Conservation (phyloP, 2,113 vertebrate genomes). For the Xerus inauris region DNA sequence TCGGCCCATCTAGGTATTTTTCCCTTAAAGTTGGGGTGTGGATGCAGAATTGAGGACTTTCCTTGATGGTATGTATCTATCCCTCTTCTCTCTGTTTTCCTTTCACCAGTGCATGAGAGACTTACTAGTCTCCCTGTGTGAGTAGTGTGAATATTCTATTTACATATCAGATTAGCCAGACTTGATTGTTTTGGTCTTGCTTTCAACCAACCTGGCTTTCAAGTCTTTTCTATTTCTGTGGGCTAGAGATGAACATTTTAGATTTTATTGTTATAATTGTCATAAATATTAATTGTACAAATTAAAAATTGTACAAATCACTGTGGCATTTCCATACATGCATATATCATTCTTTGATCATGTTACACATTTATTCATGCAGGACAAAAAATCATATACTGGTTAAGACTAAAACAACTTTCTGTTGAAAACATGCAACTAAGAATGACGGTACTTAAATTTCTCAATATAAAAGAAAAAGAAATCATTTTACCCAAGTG, state of each 20-base stretch:
- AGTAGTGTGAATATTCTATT: neutral
- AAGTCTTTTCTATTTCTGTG: neutral
- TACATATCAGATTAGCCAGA: neutral
- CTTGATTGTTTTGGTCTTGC: neutral
- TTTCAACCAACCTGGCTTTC: neutral
- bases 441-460: constrained; percentile 44
- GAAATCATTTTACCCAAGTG: constrained; percentile 22
- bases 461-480: constrained; percentile 19
- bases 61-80: neutral
- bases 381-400: constrained; percentile 53
- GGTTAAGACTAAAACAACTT: constrained; percentile 60
- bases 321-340: neutral
- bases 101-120: neutral
- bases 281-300: neutral
- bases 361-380: constrained; percentile 63
- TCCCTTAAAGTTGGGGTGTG: neutral
- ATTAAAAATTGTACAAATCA: neutral
- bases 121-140: neutral
- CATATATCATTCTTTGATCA: neutral
- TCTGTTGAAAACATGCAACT: constrained; percentile 50
- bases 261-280: neutral
- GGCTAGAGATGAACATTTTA: neutral
- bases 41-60: neutral
- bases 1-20: neutral
- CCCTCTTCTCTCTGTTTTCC: neutral